These are phyloP conservation scores for Caranx melampygus DNA, from an alignment of 2,113 vertebrate species.

Conservation along the genomic window DNA sequence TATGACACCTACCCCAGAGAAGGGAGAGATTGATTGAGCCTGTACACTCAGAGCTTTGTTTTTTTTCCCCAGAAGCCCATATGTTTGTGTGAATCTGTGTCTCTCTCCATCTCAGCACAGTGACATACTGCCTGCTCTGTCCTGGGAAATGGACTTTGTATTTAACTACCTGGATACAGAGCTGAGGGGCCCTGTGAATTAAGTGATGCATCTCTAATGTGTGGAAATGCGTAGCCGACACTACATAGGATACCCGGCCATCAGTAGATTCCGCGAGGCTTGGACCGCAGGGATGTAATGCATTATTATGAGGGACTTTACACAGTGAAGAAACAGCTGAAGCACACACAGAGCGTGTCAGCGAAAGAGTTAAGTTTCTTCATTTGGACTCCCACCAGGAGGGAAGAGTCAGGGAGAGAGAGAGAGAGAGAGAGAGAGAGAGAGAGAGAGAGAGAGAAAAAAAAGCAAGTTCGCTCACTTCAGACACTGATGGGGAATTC, in stretches of 20 bases:
- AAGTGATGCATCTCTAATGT: constrained; percentile 53
- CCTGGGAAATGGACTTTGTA: constrained; percentile 40
- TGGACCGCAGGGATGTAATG: not conserved
- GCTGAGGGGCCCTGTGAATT: constrained; percentile 49
- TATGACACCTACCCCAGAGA: constrained; percentile 37
- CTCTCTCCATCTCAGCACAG: constrained; percentile 9
- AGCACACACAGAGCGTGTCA: constrained; percentile 23
- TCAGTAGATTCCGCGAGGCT: constrained; percentile 20
- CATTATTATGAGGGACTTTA: constrained; percentile 17
- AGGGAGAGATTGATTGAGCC: constrained; percentile 36
- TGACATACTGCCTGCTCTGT: constrained; percentile 17
- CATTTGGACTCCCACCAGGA: constrained; percentile 54
- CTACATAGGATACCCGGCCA: not conserved
- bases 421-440: constrained; percentile 2
- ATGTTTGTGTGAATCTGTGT: constrained; percentile 19
- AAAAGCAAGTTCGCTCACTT: constrained; percentile 56
- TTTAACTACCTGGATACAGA: constrained; percentile 47
- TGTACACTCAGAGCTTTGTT: constrained; percentile 11
- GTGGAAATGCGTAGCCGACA: constrained; percentile 28
- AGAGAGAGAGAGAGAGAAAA: not conserved
- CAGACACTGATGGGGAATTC: constrained; percentile 74
- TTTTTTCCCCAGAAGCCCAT: constrained; percentile 9
- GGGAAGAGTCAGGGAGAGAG: constrained; percentile 39
- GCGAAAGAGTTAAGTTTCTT: constrained; percentile 67
- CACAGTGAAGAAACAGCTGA: constrained; percentile 13